These are phyloP conservation scores for Danio aesculapii DNA, from an alignment of 2,797 vertebrate species.

Conservation along the genomic window DNA sequence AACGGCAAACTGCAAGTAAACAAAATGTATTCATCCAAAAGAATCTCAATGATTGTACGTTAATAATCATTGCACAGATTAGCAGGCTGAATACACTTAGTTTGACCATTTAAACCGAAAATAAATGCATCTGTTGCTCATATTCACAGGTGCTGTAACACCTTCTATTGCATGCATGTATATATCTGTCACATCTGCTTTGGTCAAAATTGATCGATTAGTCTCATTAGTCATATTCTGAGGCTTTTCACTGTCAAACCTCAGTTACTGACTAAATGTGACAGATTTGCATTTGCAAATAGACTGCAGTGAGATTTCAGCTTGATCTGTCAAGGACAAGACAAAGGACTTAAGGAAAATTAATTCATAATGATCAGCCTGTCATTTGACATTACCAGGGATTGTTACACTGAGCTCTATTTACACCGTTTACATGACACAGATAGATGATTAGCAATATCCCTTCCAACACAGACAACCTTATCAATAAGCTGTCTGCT, in stretches of 20 bases:
- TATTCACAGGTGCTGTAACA: neutral
- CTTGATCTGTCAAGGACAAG: conserved; percentile 9
- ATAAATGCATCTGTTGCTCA: neutral
- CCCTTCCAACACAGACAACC: conserved; percentile 6
- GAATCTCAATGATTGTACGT: neutral
- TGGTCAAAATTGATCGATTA: neutral
- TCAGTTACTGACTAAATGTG: neutral
- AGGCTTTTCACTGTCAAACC: neutral
- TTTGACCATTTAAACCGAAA: neutral
- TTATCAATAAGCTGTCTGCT: conserved; percentile 23
- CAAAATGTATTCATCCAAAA: neutral
- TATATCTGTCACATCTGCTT: neutral
- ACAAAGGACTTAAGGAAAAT: conserved; percentile 18
- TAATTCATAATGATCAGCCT: neutral
- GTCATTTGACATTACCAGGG: neutral
- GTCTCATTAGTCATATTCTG: neutral
- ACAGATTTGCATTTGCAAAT: neutral
- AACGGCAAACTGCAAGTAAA: conserved; percentile 13
- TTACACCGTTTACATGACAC: neutral
- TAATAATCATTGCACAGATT: neutral
- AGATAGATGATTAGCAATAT: conserved; percentile 42
- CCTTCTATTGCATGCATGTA: neutral
- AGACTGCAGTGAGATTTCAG: conserved; percentile 10
- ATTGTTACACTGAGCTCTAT: neutral
- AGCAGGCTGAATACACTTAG: neutral